phyloP scores from a whole-genome alignment of 1,140 invertebrate species.

The Chrysoperla carnea region DNA sequence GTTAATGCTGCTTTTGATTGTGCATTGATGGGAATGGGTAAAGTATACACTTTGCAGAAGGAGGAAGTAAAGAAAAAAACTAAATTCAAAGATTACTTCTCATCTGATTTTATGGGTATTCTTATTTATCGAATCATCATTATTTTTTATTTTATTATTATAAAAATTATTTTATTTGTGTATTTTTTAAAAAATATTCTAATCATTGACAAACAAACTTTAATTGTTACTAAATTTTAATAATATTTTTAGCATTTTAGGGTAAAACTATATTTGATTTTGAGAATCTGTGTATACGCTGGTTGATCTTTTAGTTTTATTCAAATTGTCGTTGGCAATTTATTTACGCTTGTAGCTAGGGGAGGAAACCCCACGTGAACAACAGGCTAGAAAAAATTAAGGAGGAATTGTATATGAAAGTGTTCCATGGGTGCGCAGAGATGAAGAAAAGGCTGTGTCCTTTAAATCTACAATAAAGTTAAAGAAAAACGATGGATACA shows the following conservation, averaged over 20 bases:
- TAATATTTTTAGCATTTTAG: not conserved
- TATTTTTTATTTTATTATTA: no score
- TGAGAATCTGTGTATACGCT: not conserved
- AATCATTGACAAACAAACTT: not conserved
- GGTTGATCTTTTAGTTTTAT: not conserved
- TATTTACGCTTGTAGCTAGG: no score
- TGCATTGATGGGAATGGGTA: not conserved
- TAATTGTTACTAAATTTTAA: not conserved
- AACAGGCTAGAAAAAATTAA: no score
- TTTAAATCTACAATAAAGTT: no score
- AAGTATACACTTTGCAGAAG: not conserved
- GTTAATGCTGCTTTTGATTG: not conserved
- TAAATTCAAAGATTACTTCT: not conserved
- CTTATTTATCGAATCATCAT: no score
- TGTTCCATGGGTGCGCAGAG: no score
- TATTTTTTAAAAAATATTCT: not conserved
- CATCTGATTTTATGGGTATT: not conserved
- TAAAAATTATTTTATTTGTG: not conserved
- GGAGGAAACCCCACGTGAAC: no score
- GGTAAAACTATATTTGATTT: not conserved
- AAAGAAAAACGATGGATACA: no score
- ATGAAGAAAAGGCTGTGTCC: no score
- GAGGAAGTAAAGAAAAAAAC: not conserved
- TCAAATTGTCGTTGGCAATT: no score
- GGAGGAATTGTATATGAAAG: no score